Percentiles rank a stretch among this genome's conserved stretches.
phyloP scores from a whole-genome alignment of 2,888 invertebrate genomes.

The Ferdinandea cuprea region DNA sequence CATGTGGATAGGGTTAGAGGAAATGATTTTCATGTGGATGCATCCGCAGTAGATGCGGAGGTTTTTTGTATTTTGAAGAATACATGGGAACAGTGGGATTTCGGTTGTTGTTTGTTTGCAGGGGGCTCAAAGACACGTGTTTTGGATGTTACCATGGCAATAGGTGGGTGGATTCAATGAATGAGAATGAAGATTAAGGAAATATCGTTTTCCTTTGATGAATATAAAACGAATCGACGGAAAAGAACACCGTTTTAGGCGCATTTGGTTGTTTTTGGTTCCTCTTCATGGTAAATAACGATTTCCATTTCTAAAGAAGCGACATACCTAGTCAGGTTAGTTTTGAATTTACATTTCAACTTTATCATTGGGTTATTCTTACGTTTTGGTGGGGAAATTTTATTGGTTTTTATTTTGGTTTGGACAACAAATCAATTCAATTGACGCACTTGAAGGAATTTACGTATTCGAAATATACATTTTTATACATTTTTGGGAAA shows the following conservation, averaged over 20 bases:
- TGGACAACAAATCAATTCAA: neutral
- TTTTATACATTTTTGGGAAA: no score
- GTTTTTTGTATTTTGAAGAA: slow-evolving; percentile 9
- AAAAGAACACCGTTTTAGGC: neutral
- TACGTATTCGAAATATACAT: no score
- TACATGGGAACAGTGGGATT: slow-evolving; percentile 28
- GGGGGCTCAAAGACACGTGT: slow-evolving; percentile 62
- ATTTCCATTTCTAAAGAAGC: neutral
- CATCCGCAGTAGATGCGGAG: neutral
- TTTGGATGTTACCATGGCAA: slow-evolving; percentile 33
- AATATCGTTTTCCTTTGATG: slow-evolving; percentile 19
- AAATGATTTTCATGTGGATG: slow-evolving; percentile 49
- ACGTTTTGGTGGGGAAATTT: no score
- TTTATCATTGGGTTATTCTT: no score
- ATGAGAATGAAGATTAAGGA: slow-evolving; percentile 40
- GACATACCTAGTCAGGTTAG: neutral
- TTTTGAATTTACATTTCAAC: neutral
- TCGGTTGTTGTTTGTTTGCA: slow-evolving; percentile 15
- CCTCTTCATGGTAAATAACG: neutral
- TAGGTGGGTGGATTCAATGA: slow-evolving; percentile 69
- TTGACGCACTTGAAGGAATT: no score
- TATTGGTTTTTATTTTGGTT: neutral
- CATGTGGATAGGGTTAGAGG: slow-evolving; percentile 32
- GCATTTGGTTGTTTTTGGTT: neutral
- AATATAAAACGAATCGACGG: neutral